phyloP scores from a whole-genome alignment of 2,113 vertebrate genomes.

The Antechinus stuartii region DNA sequence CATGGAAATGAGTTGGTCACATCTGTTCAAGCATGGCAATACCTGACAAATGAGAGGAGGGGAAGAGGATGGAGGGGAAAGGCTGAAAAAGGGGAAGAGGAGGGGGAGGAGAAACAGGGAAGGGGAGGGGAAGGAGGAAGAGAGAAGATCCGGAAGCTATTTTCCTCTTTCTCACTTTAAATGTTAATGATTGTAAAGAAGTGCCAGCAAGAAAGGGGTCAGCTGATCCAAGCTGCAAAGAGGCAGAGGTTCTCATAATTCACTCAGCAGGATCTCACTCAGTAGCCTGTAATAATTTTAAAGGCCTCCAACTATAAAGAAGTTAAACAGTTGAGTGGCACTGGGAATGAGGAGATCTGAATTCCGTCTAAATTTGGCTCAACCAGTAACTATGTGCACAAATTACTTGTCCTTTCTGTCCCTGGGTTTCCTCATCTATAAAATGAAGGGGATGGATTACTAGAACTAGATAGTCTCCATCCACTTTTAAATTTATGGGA shows the following conservation, averaged over 20 bases:
- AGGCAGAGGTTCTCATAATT: slow-evolving; percentile 13
- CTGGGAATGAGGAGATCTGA: not conserved
- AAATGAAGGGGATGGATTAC: not conserved
- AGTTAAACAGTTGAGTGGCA: not conserved
- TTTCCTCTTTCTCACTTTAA: slow-evolving; percentile 8
- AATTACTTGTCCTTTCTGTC: not conserved
- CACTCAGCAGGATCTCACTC: not conserved
- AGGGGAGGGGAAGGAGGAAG: not conserved
- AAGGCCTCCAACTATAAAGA: slow-evolving; percentile 38
- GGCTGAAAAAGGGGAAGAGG: not conserved
- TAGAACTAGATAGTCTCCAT: not conserved
- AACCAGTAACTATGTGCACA: not conserved
- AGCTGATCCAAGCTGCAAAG: not conserved
- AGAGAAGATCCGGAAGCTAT: not conserved
- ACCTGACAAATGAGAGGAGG: not conserved
- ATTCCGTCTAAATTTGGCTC: not conserved
- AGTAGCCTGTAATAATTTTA: not conserved
- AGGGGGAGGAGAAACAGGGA: not conserved
- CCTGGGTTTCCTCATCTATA: not conserved
- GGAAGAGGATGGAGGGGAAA: not conserved
- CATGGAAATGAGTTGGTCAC: slow-evolving; percentile 63
- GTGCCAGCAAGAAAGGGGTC: not conserved
- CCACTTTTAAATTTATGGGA: not conserved
- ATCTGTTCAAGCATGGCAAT: not conserved
- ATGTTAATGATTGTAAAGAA: slow-evolving; percentile 17